phyloP scores from a whole-genome alignment of 2,888 invertebrate genomes.

The Microctonus hyperodae region DNA sequence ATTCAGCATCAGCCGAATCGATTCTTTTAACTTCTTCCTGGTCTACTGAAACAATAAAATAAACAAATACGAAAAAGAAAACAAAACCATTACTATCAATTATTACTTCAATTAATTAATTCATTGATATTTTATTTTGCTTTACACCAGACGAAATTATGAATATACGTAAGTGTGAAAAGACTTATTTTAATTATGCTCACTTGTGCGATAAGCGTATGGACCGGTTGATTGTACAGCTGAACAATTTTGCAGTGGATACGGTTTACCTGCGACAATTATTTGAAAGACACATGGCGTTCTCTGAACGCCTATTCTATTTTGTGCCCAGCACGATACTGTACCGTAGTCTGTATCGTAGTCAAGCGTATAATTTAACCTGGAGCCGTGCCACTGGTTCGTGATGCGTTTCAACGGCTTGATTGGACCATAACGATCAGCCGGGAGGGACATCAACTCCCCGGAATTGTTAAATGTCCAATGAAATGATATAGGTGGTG shows the following conservation, averaged over 20 bases:
- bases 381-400: constrained; percentile 71
- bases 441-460: constrained; percentile 79
- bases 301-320: constrained; percentile 82
- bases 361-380: constrained; percentile 83
- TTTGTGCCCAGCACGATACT: constrained; percentile 84
- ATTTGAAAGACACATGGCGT: constrained; percentile 88
- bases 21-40: constrained; percentile 54
- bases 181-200: constrained; percentile 36
- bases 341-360: constrained; percentile 90
- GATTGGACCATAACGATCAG: constrained; percentile 66
- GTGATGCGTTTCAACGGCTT: constrained; percentile 33
- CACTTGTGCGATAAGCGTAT: constrained; percentile 57
- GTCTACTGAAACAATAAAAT: constrained; percentile 40
- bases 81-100: too few species aligned
- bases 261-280: constrained; percentile 87
- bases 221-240: constrained; percentile 65
- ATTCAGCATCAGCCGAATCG: constrained; percentile 68
- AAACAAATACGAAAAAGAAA: too few species aligned
- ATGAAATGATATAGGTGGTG: constrained; percentile 81
- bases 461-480: constrained; percentile 95
- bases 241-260: constrained; percentile 86
- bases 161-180: background rate
- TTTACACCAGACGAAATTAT: background rate
- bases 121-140: background rate
- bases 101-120: too few species aligned